phyloP scores from a whole-genome alignment of 1,140 invertebrate genomes.

The Lepidostoma basale region DNA sequence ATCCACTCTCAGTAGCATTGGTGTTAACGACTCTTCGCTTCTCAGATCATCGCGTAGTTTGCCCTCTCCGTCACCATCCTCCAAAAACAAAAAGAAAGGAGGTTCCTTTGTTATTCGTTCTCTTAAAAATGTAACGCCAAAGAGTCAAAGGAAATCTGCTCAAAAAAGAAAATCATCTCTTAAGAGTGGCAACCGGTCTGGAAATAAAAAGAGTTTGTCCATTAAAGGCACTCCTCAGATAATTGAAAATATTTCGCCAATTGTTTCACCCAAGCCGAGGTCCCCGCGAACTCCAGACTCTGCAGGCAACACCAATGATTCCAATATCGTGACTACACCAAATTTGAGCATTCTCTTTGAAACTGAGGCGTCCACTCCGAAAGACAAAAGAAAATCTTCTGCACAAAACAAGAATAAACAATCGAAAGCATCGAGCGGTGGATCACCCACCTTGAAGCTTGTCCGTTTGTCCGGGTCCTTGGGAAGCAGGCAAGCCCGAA shows the following conservation, averaged over 20 bases:
- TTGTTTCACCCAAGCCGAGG: slow-evolving; percentile 36
- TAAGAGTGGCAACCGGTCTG: neutral
- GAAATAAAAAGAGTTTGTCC: neutral
- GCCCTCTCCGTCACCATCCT: neutral
- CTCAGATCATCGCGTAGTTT: neutral
- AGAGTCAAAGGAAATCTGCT: slow-evolving; percentile 11
- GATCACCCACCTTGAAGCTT: neutral
- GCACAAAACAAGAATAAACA: slow-evolving; percentile 23
- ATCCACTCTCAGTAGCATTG: neutral
- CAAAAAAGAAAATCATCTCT: slow-evolving; percentile 28
- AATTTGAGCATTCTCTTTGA: slow-evolving; percentile 39
- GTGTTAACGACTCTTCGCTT: neutral
- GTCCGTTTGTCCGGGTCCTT: neutral
- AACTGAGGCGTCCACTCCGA: slow-evolving; percentile 39
- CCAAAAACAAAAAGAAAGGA: neutral
- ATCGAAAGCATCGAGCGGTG: slow-evolving; percentile 14
- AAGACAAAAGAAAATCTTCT: slow-evolving; percentile 20
- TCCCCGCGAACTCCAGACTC: slow-evolving; percentile 14
- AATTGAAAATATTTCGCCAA: slow-evolving; percentile 31
- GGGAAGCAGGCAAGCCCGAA: neutral
- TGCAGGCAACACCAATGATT: neutral
- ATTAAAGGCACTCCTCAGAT: slow-evolving; percentile 14
- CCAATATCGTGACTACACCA: slow-evolving; percentile 39
- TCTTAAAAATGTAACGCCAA: slow-evolving; percentile 6
- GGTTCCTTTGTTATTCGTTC: neutral